phyloP scores from a whole-genome alignment of 2,888 invertebrate species.

The Agrotis segetum region DNA sequence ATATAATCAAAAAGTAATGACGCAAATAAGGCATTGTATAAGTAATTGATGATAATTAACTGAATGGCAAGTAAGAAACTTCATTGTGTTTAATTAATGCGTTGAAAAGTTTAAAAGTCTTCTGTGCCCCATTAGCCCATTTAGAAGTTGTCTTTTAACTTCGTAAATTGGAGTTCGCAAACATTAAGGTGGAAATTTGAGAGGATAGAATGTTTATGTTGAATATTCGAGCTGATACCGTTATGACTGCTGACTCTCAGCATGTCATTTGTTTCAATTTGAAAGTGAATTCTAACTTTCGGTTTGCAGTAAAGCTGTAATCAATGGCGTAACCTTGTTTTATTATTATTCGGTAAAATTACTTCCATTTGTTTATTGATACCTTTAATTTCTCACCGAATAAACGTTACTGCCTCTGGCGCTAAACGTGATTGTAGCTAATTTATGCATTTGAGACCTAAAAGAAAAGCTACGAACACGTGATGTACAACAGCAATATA shows the following conservation, averaged over 20 bases:
- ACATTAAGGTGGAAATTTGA: slow-evolving; percentile 60
- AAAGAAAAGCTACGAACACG: slow-evolving; percentile 13
- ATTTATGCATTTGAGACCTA: slow-evolving; percentile 14
- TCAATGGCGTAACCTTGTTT: slow-evolving; percentile 15
- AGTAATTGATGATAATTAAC: slow-evolving; percentile 55
- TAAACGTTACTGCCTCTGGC: neutral
- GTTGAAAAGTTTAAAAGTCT: slow-evolving; percentile 68
- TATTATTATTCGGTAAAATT: slow-evolving; percentile 2
- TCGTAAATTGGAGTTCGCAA: slow-evolving; percentile 61
- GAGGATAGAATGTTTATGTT: slow-evolving; percentile 54
- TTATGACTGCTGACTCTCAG: slow-evolving; percentile 42
- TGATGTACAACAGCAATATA: slow-evolving; percentile 11
- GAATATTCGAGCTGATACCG: slow-evolving; percentile 49
- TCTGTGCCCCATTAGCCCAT: slow-evolving; percentile 67
- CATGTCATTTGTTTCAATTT: slow-evolving; percentile 49
- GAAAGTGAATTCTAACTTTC: slow-evolving; percentile 21
- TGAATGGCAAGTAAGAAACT: slow-evolving; percentile 55
- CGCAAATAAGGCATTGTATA: slow-evolving; percentile 37
- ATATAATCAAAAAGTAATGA: slow-evolving; percentile 25
- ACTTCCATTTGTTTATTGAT: slow-evolving; percentile 4
- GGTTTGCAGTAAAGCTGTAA: neutral
- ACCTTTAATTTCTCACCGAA: neutral
- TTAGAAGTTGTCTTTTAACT: slow-evolving; percentile 67
- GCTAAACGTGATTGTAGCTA: neutral
- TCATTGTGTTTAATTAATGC: slow-evolving; percentile 69